These are phyloP conservation scores for Tachina grossa DNA, from an alignment of 2,888 invertebrate genomes.

Conservation along the genomic window DNA sequence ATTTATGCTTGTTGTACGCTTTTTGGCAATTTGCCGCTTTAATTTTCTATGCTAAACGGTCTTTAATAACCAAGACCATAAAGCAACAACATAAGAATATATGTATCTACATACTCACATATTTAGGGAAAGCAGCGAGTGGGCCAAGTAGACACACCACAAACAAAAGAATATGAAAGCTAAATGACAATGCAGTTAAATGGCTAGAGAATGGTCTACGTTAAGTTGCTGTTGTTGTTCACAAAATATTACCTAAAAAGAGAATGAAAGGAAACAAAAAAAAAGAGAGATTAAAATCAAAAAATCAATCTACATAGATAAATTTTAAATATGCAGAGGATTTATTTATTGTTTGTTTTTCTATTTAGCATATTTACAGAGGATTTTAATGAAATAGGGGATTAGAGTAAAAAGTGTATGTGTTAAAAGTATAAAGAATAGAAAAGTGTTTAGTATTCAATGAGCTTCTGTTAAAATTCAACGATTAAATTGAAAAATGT, in stretches of 20 bases:
- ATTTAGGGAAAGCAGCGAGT: background rate
- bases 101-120: conserved; percentile 41
- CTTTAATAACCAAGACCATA: conserved; percentile 22
- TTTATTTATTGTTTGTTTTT: conserved; percentile 2
- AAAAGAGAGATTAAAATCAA: conserved; percentile 16
- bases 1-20: background rate
- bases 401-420: background rate
- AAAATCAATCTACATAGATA: conserved; percentile 51
- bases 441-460: no score
- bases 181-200: conserved; percentile 16
- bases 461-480: background rate
- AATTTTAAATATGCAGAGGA: conserved; percentile 15
- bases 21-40: conserved; percentile 66
- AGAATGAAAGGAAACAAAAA: conserved; percentile 8
- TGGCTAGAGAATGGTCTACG: background rate
- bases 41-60: conserved; percentile 43
- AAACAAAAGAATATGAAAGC: background rate
- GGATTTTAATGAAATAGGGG: conserved; percentile 22
- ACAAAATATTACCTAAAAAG: conserved; percentile 61
- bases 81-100: background rate
- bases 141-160: background rate
- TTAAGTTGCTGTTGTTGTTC: conserved; percentile 32
- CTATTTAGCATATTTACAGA: conserved; percentile 51
- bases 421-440: background rate
- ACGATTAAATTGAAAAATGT: background rate